These are phyloP conservation scores for Leptestheria dahalacensis DNA, from an alignment of 1,140 invertebrate genomes.

Conservation along the genomic window DNA sequence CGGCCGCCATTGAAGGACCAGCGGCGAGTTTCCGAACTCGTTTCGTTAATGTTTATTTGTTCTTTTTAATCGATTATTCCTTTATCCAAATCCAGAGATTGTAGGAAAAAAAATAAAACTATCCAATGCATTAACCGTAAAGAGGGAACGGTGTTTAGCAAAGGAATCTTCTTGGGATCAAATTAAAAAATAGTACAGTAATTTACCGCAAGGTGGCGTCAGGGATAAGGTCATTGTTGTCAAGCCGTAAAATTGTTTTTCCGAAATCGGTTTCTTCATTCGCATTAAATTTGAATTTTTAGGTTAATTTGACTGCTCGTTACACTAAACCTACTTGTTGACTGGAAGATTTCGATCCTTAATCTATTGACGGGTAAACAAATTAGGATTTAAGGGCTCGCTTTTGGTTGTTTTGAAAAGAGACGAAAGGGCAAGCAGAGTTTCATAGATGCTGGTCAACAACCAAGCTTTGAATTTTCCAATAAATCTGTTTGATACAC, in stretches of 20 bases:
- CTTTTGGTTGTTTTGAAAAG: too few species aligned
- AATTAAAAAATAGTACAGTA: too few species aligned
- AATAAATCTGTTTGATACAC: too few species aligned
- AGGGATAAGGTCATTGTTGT: neutral
- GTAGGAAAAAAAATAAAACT: neutral
- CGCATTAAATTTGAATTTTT: neutral
- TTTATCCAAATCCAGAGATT: neutral
- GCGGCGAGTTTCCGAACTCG: neutral
- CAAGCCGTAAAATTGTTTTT: neutral
- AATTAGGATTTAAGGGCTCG: too few species aligned
- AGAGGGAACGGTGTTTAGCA: too few species aligned
- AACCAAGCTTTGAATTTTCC: too few species aligned
- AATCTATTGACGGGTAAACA: too few species aligned
- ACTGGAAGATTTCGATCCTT: too few species aligned
- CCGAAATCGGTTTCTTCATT: neutral
- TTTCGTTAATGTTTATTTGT: neutral
- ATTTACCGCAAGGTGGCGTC: neutral
- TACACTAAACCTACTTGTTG: neutral
- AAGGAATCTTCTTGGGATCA: too few species aligned
- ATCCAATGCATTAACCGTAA: neutral
- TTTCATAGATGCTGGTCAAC: too few species aligned
- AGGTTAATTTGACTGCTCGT: neutral
- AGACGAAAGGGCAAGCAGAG: too few species aligned
- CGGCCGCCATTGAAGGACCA: neutral
- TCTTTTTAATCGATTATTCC: neutral